These are phyloP conservation scores for Crenuchus spilurus DNA, from an alignment of 2,797 vertebrate species.

Conservation along the genomic window DNA sequence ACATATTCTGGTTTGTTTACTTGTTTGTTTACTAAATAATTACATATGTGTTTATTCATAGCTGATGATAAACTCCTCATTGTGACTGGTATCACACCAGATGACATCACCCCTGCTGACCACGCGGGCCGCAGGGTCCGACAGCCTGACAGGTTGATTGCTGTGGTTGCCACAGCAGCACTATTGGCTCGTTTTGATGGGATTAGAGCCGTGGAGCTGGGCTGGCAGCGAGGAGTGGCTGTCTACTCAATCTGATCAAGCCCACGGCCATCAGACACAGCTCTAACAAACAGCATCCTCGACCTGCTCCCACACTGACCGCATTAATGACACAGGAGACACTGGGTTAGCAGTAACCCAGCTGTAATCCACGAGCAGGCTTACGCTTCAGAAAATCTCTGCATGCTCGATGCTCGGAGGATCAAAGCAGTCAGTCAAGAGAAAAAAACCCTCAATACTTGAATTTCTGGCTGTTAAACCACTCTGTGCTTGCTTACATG, in stretches of 20 bases:
- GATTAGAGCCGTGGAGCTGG: constrained; percentile 27
- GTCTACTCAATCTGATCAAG: constrained; percentile 4
- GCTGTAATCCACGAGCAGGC: constrained; percentile 23
- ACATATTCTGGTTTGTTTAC: too few relatives aligned
- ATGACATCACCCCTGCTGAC: constrained; percentile 15
- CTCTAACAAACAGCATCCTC: not conserved
- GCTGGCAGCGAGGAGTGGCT: not conserved
- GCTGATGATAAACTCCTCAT: too few relatives aligned
- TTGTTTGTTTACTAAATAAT: too few relatives aligned
- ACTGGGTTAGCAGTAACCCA: constrained; percentile 4
- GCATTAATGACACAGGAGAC: constrained; percentile 24
- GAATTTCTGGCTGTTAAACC: not conserved
- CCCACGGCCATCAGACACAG: not conserved
- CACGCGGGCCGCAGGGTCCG: not conserved
- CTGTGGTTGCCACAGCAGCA: not conserved
- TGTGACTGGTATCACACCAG: not conserved
- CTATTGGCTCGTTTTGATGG: constrained; percentile 18
- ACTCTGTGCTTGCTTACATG: not conserved
- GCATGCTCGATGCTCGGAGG: not conserved
- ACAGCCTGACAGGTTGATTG: not conserved
- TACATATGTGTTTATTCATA: too few relatives aligned
- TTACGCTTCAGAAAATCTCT: not conserved
- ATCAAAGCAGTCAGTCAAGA: constrained; percentile 11
- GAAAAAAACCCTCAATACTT: not conserved
- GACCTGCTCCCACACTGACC: not conserved